These are phyloP conservation scores for Tetramorium alpestre DNA, from an alignment of 1,140 invertebrate species.

Conservation along the genomic window DNA sequence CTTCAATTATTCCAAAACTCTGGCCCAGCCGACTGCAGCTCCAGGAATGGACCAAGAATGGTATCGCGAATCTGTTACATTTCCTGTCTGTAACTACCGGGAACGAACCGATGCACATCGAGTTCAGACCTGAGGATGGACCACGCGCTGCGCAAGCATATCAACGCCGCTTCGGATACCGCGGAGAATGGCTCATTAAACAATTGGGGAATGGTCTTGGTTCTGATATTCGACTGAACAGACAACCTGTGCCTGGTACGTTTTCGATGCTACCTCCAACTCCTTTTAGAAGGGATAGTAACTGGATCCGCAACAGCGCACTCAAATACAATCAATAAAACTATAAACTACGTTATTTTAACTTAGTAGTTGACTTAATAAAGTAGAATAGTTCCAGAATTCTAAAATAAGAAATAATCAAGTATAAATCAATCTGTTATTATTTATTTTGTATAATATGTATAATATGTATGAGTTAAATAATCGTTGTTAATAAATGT, in stretches of 20 bases:
- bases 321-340: background rate
- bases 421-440: background rate
- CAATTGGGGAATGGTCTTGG: slow-evolving; percentile 62
- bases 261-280: slow-evolving; percentile 40
- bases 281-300: background rate
- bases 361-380: background rate
- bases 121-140: slow-evolving; percentile 71
- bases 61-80: slow-evolving; percentile 17
- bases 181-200: slow-evolving; percentile 68
- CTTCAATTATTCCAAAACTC: background rate
- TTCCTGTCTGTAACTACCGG: slow-evolving; percentile 2
- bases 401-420: slow-evolving; percentile 12
- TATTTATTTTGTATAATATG: background rate
- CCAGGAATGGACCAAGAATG: slow-evolving; percentile 48
- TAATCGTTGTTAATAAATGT: background rate
- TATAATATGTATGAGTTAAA: background rate
- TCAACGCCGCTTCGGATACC: slow-evolving; percentile 66
- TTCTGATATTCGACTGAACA: background rate
- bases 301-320: background rate
- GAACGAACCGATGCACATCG: slow-evolving; percentile 48
- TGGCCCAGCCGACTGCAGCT: slow-evolving; percentile 15
- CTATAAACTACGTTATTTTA: background rate
- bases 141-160: slow-evolving; percentile 60
- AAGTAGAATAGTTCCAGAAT: background rate
- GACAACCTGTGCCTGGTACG: background rate